A percentile compares a stretch with the other conserved stretches of the same genome.
These are phyloP conservation scores for Sarotherodon lohbergeri DNA, from an alignment of 2,113 vertebrate genomes.

Conservation along the genomic window DNA sequence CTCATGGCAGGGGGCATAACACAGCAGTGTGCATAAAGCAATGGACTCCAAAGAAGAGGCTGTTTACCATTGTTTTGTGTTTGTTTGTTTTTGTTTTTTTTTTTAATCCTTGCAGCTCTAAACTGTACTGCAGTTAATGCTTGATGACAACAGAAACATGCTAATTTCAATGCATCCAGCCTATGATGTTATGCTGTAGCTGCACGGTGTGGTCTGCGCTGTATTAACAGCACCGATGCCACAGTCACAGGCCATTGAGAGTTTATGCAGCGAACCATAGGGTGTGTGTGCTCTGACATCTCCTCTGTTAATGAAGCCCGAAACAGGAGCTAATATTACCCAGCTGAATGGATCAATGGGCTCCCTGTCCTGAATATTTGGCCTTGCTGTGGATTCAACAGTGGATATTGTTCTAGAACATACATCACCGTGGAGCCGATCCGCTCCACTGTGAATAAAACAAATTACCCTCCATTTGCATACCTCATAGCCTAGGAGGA, in stretches of 20 bases:
- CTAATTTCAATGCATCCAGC: neutral
- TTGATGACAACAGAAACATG: neutral
- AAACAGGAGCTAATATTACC: neutral
- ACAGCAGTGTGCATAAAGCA: neutral
- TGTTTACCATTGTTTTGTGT: neutral
- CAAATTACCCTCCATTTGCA: conserved; percentile 34
- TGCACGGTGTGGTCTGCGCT: neutral
- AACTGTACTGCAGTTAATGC: neutral
- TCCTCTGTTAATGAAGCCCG: neutral
- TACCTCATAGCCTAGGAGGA: conserved; percentile 3
- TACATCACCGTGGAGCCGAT: neutral
- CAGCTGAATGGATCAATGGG: conserved; percentile 11
- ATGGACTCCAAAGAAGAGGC: neutral
- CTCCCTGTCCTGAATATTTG: neutral
- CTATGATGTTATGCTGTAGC: neutral
- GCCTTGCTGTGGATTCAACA: conserved; percentile 6
- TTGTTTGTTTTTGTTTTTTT: neutral
- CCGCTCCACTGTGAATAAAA: neutral
- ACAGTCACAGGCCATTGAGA: neutral
- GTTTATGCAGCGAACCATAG: neutral
- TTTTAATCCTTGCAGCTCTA: neutral
- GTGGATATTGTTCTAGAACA: neutral
- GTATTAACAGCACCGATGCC: neutral
- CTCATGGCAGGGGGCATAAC: neutral
- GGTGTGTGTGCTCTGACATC: neutral